Conservation (phyloP, 2,797 vertebrate genomes). For the Hafferia zeledoni region DNA sequence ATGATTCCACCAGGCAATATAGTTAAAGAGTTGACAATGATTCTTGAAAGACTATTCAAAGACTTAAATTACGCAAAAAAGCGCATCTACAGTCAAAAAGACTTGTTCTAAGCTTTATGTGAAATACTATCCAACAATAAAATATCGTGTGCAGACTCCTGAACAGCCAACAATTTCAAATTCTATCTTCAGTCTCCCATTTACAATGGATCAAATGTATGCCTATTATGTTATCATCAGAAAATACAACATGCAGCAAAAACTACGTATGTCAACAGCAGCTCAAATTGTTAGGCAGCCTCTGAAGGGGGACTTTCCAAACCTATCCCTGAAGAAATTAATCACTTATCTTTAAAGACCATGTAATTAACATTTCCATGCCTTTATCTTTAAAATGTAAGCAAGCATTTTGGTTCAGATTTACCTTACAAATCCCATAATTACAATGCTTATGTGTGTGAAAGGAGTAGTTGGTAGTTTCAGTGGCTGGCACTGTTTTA, state of each 20-base stretch:
- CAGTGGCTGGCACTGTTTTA: not conserved
- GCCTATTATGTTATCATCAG: not conserved
- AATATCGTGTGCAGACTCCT: not conserved
- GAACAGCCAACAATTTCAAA: constrained; percentile 25
- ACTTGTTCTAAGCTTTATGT: not conserved
- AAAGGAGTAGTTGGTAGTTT: not conserved
- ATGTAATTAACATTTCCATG: not conserved
- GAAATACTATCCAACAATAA: constrained; percentile 8
- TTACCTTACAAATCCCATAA: not conserved
- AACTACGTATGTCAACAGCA: not conserved
- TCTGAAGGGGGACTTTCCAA: not conserved
- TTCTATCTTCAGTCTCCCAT: not conserved
- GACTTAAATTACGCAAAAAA: constrained; percentile 9
- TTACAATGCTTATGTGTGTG: not conserved
- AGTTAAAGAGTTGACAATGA: not conserved
- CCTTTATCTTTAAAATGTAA: not conserved
- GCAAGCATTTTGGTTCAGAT: not conserved
- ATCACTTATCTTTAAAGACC: not conserved
- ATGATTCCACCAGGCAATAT: not conserved
- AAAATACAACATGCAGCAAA: not conserved
- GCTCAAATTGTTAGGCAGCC: not conserved
- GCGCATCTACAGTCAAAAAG: not conserved
- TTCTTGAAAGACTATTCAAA: not conserved
- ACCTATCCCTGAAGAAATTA: not conserved
- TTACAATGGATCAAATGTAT: not conserved